Evolutionary conservation across 2,888 invertebrate genomes (phyloP), one percentile per base, ranked within the genome.

Genomic region (Hemistola chrysoprasaria): DNA sequence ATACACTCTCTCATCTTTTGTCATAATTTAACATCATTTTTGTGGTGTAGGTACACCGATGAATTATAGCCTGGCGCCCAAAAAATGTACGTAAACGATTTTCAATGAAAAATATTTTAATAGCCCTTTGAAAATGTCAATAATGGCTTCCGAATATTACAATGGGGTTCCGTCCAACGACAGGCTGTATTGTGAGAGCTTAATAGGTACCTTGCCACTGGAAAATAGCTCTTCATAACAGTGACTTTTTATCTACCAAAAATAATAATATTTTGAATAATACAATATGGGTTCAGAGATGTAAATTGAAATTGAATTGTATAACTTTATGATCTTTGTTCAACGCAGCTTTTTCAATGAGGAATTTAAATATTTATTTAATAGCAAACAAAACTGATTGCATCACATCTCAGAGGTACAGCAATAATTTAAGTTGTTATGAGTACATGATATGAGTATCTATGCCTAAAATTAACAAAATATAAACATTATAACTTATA

Each of bases 141-240:
- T 85, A 85, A 82, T 82, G 81, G 82, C 78, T 83, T 83, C 81
- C 84, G 78, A 71, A 69, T 65, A 72, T 75, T 75, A 84, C 84
- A 86, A 85, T 79, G 61, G 78, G 66, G 69, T 75, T 80, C 78
- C 80, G 81, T 79, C 78, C 71, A 77, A 66, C 69, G 81, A 66
- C 78, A 69, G 74, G 60, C 68, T 65, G 75, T 75, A 80, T 85
- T 85, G 85, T 86, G 70, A 72, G 58, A 59, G 59, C 61, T 82
- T 75, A 79, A 82, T 78, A 66, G 74, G 65, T 63, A 63, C 69
- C 71, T 66, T 78, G 69, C 71, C 73, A 62, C 54, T 75, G 78
- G 81, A 82, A 85, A 85, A 85, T 80, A 67, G 75, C 70, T 76
- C 67, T 69, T 72, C 69, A 65, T 79, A 77, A 75, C 69, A 78